Base-by-base conservation (phyloP, 37 sponge, comb jelly and placozoan genomes). In the Geodia barretti region DNA sequence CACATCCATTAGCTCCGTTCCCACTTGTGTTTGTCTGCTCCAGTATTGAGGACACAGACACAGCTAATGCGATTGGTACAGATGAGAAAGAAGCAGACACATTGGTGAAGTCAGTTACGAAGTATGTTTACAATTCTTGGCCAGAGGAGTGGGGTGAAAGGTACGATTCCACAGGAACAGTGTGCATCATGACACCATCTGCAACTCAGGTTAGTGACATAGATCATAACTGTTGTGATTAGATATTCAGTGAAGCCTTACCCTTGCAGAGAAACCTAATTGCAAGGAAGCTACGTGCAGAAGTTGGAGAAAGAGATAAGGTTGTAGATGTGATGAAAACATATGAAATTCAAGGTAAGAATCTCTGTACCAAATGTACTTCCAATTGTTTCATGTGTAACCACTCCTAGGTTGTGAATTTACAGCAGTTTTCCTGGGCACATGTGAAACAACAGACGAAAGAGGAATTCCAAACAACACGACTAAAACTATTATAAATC, bases 311-410 rank as follows among this genome's bases (percentile, higher is more conserved):
- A 0, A 36, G 14, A 43, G 58, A 30, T 2, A 40, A 30, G 7
- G 60, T 25, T 19, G 31, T 79, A 41, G 69, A 72, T 29, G 68
- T 79, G 30, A 42, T 28, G 24, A 68, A 64, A 41, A 74, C 79
- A 19, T 86, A 77, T 79, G 79, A 78, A 30, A 73, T 86, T 72
- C 86, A 86, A 86, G 86, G 86, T 86, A 64, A 36, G 29, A 26
- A 1, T 38, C 14, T 78, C 30, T n/a, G n/a, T n/a, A n/a, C n/a
- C n/a, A n/a, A n/a, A n/a, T n/a, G n/a, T n/a, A n/a, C n/a, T n/a
- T n/a, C n/a, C n/a, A n/a, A n/a, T n/a, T n/a, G n/a, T n/a, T n/a
- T n/a, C n/a, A n/a, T n/a, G 20, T 69, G 36, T 35, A 69, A 69
- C 32, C 70, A 26, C 64, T 30, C 64, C 29, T 64, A 85, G 85